Base-by-base conservation (phyloP, 2,888 invertebrate genomes). In the Leptogaster cylindrica region DNA sequence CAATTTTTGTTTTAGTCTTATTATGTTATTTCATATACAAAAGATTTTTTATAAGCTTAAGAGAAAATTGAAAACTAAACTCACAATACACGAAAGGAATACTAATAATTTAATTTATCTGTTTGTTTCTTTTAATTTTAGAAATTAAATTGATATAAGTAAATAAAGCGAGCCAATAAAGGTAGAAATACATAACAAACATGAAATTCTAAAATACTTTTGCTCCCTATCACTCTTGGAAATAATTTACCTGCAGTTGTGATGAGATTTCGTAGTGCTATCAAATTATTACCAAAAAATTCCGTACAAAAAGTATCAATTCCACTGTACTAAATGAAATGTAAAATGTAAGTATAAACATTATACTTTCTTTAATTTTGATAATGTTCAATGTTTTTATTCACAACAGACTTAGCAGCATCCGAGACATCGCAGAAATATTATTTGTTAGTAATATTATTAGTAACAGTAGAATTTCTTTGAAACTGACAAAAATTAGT, bases 41-140 rank as follows among this genome's bases (percentile, higher is more conserved):
- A 41, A 41, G 18, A 18, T 41, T 41, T 16, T 16, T n/a, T 41
- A 5, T 41, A 41, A 41, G 18, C 41, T 16, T 16, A 41, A 3
- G 16, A 7, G 18, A 41, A 41, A 41, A 14, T 41, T 14, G 18
- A 41, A 41, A n/a, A n/a, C n/a, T n/a, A n/a, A 68, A 61, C 66
- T 69, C 68, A 69, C 68, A 71, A 68, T 63, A 71, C 71, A 71
- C 68, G 65, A 50, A 68, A 69, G 48, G 48, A 63, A 48, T 31
- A 8, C 18, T 31, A 46, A 27, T 31, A 44, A 63, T 46, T 41
- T 46, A 20, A 28, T 20, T n/a, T n/a, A n/a, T 52, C 33, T 33
- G 5, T 2, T 18, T 8, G 1, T 27, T 31, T 52, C 14, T 41
- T 41, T 58, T 27, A 8, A 25, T 48, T 23, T 4, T 44, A 10